Evolutionary conservation across 2,888 invertebrate species (phyloP).

Genomic region (Sinelater perroti): DNA sequence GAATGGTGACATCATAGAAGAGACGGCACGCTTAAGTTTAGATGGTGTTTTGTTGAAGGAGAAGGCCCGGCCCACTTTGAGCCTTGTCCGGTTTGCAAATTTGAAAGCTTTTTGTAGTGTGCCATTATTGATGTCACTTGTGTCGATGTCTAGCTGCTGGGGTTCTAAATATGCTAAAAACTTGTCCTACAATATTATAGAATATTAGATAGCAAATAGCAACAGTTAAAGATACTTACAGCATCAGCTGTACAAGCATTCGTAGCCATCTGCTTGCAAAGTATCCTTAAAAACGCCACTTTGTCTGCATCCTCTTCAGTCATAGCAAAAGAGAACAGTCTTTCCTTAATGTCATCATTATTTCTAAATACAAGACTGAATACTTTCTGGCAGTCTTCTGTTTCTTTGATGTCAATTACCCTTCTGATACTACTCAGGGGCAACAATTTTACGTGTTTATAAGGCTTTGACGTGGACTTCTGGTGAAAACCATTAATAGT

Average conservation of each 20-base stretch:
- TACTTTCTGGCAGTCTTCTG: slow-evolving; percentile 88
- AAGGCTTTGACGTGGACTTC: slow-evolving; percentile 79
- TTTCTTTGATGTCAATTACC: slow-evolving; percentile 89
- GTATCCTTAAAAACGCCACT: slow-evolving; percentile 78
- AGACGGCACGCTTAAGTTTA: slow-evolving; percentile 91
- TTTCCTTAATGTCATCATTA: slow-evolving; percentile 86
- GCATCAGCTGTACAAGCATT: slow-evolving; percentile 92
- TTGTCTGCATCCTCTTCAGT: slow-evolving; percentile 86
- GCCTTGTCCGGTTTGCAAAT: slow-evolving; percentile 83
- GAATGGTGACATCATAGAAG: slow-evolving; percentile 92
- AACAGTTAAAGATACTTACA: slow-evolving; percentile 70
- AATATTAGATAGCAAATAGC: slow-evolving; percentile 1
- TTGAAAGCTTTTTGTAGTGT: slow-evolving; percentile 92
- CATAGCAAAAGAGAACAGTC: slow-evolving; percentile 86
- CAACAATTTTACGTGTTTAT: slow-evolving; percentile 91
- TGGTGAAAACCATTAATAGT: slow-evolving; percentile 62
- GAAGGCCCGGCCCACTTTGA: slow-evolving; percentile 92
- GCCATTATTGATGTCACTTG: slow-evolving; percentile 85
- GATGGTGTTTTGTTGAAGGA: slow-evolving; percentile 96
- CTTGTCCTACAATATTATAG: slow-evolving; percentile 71
- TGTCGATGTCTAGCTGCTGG: slow-evolving; percentile 86
- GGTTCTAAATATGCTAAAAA: slow-evolving; percentile 81
- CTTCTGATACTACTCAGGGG: slow-evolving; percentile 88
- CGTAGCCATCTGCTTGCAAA: slow-evolving; percentile 92
- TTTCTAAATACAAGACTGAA: slow-evolving; percentile 90